Evolutionary conservation across 2,113 vertebrate species (phyloP).

Genomic region (Glaucomys volans): DNA sequence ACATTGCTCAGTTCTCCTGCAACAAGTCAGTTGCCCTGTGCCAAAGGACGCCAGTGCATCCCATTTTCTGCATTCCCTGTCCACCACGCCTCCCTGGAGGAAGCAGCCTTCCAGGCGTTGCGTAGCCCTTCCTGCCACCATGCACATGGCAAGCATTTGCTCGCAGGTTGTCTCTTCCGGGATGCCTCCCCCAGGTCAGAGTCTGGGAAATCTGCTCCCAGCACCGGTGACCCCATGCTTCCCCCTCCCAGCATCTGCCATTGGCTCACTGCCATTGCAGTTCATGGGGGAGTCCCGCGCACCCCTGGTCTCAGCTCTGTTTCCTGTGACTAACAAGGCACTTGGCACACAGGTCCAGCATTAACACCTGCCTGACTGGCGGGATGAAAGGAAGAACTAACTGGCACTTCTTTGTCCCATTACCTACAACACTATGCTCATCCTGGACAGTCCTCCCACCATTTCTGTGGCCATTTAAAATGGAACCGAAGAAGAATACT

Average conservation of each 20-base stretch:
- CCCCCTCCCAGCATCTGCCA: no score
- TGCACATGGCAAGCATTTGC: rapidly evolving
- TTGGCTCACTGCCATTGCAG: background rate
- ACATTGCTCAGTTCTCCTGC: rapidly evolving
- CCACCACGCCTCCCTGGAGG: rapidly evolving
- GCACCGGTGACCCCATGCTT: rapidly evolving
- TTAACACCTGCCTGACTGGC: no score
- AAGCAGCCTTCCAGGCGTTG: no score
- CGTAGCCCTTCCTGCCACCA: background rate
- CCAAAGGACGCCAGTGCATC: rapidly evolving
- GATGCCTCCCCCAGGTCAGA: background rate
- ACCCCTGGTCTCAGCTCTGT: background rate
- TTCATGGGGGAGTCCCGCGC: background rate
- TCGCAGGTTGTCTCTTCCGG: background rate
- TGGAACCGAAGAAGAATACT: background rate
- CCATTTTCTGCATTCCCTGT: background rate
- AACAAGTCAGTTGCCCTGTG: no score
- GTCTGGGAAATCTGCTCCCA: background rate
- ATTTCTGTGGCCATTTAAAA: background rate
- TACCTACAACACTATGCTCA: background rate
- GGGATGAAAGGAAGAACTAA: background rate
- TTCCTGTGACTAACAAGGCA: background rate
- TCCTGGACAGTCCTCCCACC: background rate
- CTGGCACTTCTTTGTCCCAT: background rate
- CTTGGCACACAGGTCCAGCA: background rate